These are phyloP conservation scores for Ceratosolen fusciceps DNA, from an alignment of 1,140 invertebrate genomes.

Conservation along the genomic window DNA sequence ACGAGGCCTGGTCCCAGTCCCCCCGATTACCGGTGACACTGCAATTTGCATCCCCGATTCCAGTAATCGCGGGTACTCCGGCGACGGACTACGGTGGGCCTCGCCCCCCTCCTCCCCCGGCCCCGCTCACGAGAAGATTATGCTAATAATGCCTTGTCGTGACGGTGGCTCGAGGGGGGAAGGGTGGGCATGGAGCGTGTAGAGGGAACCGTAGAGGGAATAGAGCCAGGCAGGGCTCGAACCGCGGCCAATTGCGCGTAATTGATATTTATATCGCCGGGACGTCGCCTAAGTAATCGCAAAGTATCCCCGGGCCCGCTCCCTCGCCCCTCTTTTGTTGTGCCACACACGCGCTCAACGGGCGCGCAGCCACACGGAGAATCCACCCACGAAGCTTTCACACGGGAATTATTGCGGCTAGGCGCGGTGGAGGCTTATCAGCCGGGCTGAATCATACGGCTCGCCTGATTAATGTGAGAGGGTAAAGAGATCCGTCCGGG, in stretches of 20 bases:
- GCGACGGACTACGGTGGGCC: neutral
- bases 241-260: slow-evolving; percentile 7
- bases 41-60: slow-evolving; percentile 48
- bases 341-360: too few species aligned
- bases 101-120: neutral
- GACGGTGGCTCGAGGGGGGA: too few species aligned
- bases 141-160: too few species aligned
- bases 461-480: neutral
- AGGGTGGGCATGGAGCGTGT: too few species aligned
- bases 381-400: slow-evolving; percentile 17
- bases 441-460: neutral
- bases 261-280: slow-evolving; percentile 39
- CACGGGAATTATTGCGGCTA: slow-evolving; percentile 38
- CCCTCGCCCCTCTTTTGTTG: neutral
- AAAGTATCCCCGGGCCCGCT: neutral
- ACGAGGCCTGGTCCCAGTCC: neutral
- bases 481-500: neutral
- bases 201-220: too few species aligned
- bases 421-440: slow-evolving; percentile 14
- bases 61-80: slow-evolving; percentile 42
- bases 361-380: neutral
- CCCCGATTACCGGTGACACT: slow-evolving; percentile 31
- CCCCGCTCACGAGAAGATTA: too few species aligned
- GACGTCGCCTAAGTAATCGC: neutral
- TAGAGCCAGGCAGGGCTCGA: too few species aligned